Evolutionary conservation across 2,888 invertebrate species (phyloP).

Genomic region (Ditylenchus weischeri): DNA sequence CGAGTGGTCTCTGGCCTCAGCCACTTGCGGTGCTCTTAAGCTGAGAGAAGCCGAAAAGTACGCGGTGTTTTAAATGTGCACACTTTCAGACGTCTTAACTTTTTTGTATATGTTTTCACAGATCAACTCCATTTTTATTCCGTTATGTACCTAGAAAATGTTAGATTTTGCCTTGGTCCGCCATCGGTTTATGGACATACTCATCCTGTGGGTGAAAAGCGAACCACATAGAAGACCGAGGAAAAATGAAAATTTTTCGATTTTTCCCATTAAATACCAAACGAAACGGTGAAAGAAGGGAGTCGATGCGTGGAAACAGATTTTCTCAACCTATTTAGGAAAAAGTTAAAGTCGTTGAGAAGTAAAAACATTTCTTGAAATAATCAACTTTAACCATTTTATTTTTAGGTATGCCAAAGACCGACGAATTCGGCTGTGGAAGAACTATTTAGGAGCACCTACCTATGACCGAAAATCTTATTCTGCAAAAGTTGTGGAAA

Average conservation of each 20-base stretch:
- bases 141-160: too few relatives aligned
- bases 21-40: slow-evolving; percentile 77
- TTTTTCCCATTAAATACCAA: too few relatives aligned
- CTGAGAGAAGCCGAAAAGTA: slow-evolving; percentile 78
- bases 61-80: slow-evolving; percentile 20
- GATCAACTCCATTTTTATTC: too few relatives aligned
- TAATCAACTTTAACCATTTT: neutral
- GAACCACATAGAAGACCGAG: too few relatives aligned
- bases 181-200: too few relatives aligned
- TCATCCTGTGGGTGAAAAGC: too few relatives aligned
- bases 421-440: slow-evolving; percentile 81
- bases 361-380: too few relatives aligned
- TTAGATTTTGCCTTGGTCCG: too few relatives aligned
- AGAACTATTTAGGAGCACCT: slow-evolving; percentile 73
- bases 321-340: too few relatives aligned
- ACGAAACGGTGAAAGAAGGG: neutral
- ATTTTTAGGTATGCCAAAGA: slow-evolving; percentile 73
- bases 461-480: slow-evolving; percentile 23
- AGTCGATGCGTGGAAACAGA: neutral
- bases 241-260: too few relatives aligned
- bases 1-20: slow-evolving; percentile 83
- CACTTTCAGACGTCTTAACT: neutral
- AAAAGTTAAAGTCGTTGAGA: too few relatives aligned
- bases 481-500: slow-evolving; percentile 67
- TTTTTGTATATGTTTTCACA: too few relatives aligned